phyloP scores from a whole-genome alignment of 2,888 invertebrate genomes.

The Plusia festucae region DNA sequence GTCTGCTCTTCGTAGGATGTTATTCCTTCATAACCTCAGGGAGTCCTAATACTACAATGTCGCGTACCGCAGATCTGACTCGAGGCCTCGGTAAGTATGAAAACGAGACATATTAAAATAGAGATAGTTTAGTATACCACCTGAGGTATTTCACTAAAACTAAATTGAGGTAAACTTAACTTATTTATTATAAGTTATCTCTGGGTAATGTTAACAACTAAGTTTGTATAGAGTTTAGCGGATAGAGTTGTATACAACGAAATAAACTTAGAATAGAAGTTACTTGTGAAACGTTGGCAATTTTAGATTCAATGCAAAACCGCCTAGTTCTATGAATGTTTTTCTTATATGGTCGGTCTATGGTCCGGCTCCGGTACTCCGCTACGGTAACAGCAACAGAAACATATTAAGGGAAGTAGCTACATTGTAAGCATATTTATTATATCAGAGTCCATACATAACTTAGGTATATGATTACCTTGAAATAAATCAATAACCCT shows the following conservation, averaged over 20 bases:
- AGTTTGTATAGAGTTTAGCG: not conserved
- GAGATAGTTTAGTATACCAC: not conserved
- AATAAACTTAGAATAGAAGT: not conserved
- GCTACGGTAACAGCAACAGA: too few species aligned
- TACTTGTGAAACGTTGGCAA: not conserved
- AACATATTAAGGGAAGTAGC: too few species aligned
- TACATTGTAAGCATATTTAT: too few species aligned
- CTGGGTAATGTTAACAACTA: not conserved
- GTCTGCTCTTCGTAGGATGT: not conserved
- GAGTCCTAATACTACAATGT: conserved; percentile 9
- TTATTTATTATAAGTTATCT: conserved; percentile 4
- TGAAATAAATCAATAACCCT: too few species aligned
- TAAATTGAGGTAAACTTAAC: not conserved
- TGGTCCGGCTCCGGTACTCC: not conserved
- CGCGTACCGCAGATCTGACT: not conserved
- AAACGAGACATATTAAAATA: not conserved
- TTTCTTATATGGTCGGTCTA: not conserved
- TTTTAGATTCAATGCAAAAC: not conserved
- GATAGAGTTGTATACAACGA: not conserved
- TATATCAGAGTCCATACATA: too few species aligned
- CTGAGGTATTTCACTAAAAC: conserved; percentile 1
- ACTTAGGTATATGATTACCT: too few species aligned
- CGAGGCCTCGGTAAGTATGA: not conserved
- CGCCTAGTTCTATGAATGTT: not conserved
- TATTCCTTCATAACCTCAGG: conserved; percentile 4